These are phyloP conservation scores for Phortica okadai DNA, from an alignment of 2,888 invertebrate species.

Conservation along the genomic window DNA sequence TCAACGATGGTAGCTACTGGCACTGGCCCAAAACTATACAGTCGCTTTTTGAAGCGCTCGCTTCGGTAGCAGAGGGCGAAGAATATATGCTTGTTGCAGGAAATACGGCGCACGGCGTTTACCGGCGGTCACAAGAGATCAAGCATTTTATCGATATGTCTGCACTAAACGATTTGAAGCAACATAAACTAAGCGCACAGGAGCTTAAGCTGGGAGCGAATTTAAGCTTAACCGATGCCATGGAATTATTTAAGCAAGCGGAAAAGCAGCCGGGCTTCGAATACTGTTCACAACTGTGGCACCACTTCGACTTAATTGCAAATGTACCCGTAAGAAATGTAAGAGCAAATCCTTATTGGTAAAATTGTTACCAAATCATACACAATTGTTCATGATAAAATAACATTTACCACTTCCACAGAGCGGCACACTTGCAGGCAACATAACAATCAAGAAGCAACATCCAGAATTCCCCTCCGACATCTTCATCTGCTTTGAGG, in stretches of 20 bases:
- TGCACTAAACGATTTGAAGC: slow-evolving; percentile 79
- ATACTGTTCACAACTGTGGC: slow-evolving; percentile 76
- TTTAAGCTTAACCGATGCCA: slow-evolving; percentile 77
- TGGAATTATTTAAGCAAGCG: slow-evolving; percentile 75
- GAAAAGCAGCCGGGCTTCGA: slow-evolving; percentile 77
- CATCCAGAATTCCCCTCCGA: slow-evolving; percentile 83
- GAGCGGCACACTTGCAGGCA: slow-evolving; percentile 82
- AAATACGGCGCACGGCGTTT: slow-evolving; percentile 84
- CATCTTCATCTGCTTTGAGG: slow-evolving; percentile 78
- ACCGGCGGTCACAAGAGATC: slow-evolving; percentile 61
- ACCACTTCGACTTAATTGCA: slow-evolving; percentile 81
- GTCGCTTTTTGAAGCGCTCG: slow-evolving; percentile 67
- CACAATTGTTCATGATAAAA: not conserved
- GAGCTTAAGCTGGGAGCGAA: slow-evolving; percentile 64
- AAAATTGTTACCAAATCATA: not conserved
- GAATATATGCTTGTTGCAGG: slow-evolving; percentile 83
- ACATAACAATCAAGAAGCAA: slow-evolving; percentile 81
- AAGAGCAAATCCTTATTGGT: slow-evolving; percentile 58
- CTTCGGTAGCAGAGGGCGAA: slow-evolving; percentile 66
- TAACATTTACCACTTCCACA: slow-evolving; percentile 56
- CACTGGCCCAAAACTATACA: slow-evolving; percentile 55
- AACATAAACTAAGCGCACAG: slow-evolving; percentile 67
- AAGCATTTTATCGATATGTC: slow-evolving; percentile 81
- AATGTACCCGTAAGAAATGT: slow-evolving; percentile 83
- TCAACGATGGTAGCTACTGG: slow-evolving; percentile 57